Evolutionary conservation across 2,113 vertebrate species (phyloP), one percentile per base, ranked within the genome.

Genomic region (Syngnathus floridae): DNA sequence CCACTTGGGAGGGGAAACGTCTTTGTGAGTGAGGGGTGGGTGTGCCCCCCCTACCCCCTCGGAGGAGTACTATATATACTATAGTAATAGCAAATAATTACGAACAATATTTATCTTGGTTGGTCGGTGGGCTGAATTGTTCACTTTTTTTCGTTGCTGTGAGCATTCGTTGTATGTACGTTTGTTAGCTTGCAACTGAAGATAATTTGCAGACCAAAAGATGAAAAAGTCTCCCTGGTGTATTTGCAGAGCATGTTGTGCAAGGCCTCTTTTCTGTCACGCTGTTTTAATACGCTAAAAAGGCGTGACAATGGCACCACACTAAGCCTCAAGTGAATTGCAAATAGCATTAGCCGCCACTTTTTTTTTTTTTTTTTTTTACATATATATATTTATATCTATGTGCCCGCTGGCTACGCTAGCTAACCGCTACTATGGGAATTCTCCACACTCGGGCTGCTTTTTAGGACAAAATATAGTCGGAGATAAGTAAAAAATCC

Each of bases 301-400:
- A 83, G 80, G 80, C 79, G 72, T 88, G 83, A 84, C 87, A 89
- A 88, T 83, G 82, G 82, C 84, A 86, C 84, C 79, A 71, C 80
- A 76, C 82, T 90, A 88, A 91, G 86, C 82, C 86, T 64, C 70
- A 71, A 79, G 83, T 82, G 3, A 82, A 85, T 55, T 78, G 82
- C 80, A 84, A 88, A 88, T 78, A 84, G 76, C 81, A 88, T 89
- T 86, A 87, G 79, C 86, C 75, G 51, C 76, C 70, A 16, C 84
- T 80, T 41, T 62, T 69, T 76, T 78, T 69, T 62, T 69, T 76
- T 78, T 69, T 82, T 76, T 78, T 62, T 71, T 76, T 82, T 80
- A 79, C 83, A 31, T 31, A 31, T 31, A 31, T 83, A 77, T 74
- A 82, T 43, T 43, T 13, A 78, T 86, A 88, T 83, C 84, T 70